Evolutionary conservation across 2,888 invertebrate genomes (phyloP).

Genomic region (Osedax fenrisi): DNA sequence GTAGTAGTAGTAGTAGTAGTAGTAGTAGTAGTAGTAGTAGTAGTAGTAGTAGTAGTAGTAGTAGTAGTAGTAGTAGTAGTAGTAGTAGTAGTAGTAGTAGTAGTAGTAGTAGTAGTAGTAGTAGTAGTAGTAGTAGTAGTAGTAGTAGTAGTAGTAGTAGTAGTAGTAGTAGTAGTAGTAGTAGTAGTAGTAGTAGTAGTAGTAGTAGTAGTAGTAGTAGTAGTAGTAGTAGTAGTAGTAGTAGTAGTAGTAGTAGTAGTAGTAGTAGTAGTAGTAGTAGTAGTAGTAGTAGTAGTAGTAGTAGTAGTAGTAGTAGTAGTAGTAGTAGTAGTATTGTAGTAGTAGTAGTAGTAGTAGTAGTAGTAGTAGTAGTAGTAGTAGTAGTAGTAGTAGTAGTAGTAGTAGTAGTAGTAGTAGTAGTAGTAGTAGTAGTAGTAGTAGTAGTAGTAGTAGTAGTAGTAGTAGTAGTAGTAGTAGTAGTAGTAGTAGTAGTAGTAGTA

Average conservation of each 20-base stretch:
- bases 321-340: no score
- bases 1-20: no score
- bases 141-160: no score
- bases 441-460: constrained; percentile 4
- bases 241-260: constrained; percentile 10
- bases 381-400: constrained; percentile 10
- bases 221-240: constrained; percentile 4
- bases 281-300: constrained; percentile 10
- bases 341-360: constrained; percentile 4
- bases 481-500: constrained; percentile 7
- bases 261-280: constrained; percentile 10
- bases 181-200: no score
- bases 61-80: no score
- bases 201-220: neutral
- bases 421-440: constrained; percentile 4
- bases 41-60: no score
- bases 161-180: no score
- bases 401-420: constrained; percentile 4
- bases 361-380: constrained; percentile 10
- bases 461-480: constrained; percentile 4
- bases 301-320: no score
- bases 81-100: no score
- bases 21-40: no score
- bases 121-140: no score
- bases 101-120: no score